A percentile compares a stretch with the other conserved stretches of the same genome.
Conservation (phyloP, 1,140 invertebrate species). For the Bombus terrestris region DNA sequence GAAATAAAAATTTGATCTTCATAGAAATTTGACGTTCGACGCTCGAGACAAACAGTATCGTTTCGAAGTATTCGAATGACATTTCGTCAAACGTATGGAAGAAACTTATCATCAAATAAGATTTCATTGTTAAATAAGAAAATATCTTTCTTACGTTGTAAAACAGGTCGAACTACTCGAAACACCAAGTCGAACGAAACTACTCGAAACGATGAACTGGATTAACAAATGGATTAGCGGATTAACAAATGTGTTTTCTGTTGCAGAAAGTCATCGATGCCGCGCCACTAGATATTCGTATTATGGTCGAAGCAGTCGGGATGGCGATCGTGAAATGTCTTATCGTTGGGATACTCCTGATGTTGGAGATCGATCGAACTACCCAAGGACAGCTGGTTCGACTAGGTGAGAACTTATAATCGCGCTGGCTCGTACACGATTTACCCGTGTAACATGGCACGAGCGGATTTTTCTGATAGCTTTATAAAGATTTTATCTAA, state of each 20-base stretch:
- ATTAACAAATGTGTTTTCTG: conserved; percentile 31
- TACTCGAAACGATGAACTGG: too few species aligned
- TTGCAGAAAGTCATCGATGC: conserved; percentile 74
- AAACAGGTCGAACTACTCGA: too few species aligned
- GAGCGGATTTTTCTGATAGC: conserved; percentile 5
- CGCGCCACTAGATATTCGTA: conserved; percentile 59
- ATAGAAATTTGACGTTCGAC: too few species aligned
- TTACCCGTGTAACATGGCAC: not conserved
- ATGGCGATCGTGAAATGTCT: conserved; percentile 71
- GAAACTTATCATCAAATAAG: too few species aligned
- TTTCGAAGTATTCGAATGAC: too few species aligned
- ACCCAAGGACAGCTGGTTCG: conserved; percentile 63
- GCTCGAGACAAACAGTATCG: too few species aligned
- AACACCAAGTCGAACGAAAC: too few species aligned
- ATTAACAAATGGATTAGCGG: too few species aligned
- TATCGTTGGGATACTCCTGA: conserved; percentile 68
- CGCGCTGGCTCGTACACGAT: conserved; percentile 14
- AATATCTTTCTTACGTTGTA: too few species aligned
- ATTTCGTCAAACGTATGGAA: too few species aligned
- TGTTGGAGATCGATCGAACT: conserved; percentile 59
- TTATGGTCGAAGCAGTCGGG: conserved; percentile 63
- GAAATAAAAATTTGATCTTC: too few species aligned
- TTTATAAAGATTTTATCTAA: not conserved
- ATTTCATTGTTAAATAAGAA: too few species aligned
- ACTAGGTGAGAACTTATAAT: conserved; percentile 70